Percentiles rank a stretch among this genome's conserved stretches.
These are phyloP conservation scores for Hyaena hyaena DNA, from an alignment of 2,113 vertebrate genomes.

Conservation along the genomic window DNA sequence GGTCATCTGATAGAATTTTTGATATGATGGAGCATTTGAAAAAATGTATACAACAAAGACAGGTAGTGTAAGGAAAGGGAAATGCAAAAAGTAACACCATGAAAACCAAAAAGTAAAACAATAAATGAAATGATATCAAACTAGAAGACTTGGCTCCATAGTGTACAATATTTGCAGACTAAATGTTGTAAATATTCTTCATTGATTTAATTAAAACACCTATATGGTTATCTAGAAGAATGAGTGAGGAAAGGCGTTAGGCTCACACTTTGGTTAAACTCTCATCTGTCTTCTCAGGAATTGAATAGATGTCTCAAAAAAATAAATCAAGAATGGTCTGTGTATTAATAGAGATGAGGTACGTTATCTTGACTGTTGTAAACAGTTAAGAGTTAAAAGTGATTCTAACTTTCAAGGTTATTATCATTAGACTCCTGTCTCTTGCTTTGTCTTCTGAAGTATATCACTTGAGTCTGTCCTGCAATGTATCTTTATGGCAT, in stretches of 20 bases:
- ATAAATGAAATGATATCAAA: background rate
- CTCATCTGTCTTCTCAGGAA: background rate
- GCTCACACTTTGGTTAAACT: background rate
- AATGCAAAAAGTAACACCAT: background rate
- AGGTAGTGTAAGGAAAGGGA: background rate
- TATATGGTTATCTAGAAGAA: background rate
- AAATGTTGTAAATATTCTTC: background rate
- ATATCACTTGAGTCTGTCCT: background rate
- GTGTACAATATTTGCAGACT: background rate
- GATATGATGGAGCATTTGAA: background rate
- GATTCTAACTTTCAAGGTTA: background rate
- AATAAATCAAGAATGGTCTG: background rate
- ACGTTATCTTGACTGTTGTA: background rate
- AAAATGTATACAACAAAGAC: background rate
- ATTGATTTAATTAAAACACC: background rate
- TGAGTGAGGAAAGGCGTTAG: background rate
- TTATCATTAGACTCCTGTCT: background rate
- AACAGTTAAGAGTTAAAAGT: background rate
- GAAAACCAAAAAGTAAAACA: background rate
- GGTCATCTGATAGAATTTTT: background rate
- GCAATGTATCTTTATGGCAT: background rate
- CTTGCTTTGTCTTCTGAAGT: background rate
- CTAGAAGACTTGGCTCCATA: background rate
- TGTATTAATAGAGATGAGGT: background rate
- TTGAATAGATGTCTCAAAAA: background rate